phyloP scores from a whole-genome alignment of 30 jellyfish, hydroid and myxozoan species.

The Pseudorhiza aurosa region DNA sequence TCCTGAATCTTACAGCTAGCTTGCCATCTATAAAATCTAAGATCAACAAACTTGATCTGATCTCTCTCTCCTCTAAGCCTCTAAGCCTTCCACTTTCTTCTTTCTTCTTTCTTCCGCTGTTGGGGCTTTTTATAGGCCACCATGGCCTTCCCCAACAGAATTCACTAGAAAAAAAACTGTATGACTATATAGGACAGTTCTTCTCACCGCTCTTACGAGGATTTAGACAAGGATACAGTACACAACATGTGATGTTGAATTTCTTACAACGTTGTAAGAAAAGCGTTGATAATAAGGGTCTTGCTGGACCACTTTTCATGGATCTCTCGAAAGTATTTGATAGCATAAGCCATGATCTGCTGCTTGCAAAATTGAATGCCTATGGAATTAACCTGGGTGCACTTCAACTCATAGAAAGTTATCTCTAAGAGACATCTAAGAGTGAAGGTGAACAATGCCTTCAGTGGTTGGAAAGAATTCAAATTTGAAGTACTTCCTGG shows the following conservation, averaged over 20 bases:
- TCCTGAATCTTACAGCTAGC: too few species aligned
- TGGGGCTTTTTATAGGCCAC: too few species aligned
- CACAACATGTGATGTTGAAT: constrained; percentile 11
- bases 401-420: not conserved
- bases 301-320: not conserved
- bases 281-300: not conserved
- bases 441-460: not conserved
- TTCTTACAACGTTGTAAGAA: not conserved
- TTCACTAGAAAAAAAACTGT: too few species aligned
- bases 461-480: not conserved
- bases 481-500: not conserved
- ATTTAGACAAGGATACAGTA: not conserved
- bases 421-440: constrained; percentile 5
- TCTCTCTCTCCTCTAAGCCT: too few species aligned
- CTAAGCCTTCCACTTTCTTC: too few species aligned
- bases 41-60: too few species aligned
- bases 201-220: not conserved
- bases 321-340: not conserved
- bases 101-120: too few species aligned
- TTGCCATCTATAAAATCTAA: too few species aligned
- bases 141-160: too few species aligned
- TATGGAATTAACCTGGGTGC: not conserved
- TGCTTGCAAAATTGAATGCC: not conserved
- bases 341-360: not conserved
- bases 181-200: not conserved